Percentiles rank a stretch among this genome's conserved stretches.
Conservation (phyloP, 30 jellyfish, hydroid and myxozoan species). For the Aurelia aurita complex sp. Pacific region DNA sequence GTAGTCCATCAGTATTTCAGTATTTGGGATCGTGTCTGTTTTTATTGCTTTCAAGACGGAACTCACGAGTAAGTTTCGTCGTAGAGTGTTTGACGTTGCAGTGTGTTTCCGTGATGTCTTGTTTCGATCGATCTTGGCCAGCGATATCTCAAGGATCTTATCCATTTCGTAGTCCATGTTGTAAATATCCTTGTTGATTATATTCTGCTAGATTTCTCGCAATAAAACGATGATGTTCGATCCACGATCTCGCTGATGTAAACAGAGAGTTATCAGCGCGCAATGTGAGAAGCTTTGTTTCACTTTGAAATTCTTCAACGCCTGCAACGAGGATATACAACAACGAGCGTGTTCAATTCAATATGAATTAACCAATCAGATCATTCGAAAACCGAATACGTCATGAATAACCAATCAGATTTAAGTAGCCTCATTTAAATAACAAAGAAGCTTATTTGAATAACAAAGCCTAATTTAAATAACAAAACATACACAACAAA, state of each 20-base stretch:
- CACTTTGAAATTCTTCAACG: slow-evolving; percentile 57
- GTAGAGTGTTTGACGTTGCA: slow-evolving; percentile 54
- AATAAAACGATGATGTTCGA: too few relatives aligned
- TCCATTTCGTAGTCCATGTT: slow-evolving; percentile 64
- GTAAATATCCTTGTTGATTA: background rate
- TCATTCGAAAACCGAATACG: slow-evolving; percentile 13
- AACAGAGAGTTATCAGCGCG: slow-evolving; percentile 9
- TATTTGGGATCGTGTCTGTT: slow-evolving; percentile 37
- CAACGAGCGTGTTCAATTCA: slow-evolving; percentile 78
- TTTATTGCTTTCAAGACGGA: slow-evolving; percentile 71
- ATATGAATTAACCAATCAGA: slow-evolving; percentile 44
- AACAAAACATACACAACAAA: too few relatives aligned
- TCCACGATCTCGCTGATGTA: background rate
- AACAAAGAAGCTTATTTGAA: slow-evolving; percentile 40
- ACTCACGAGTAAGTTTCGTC: slow-evolving; percentile 66
- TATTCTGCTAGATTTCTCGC: too few relatives aligned
- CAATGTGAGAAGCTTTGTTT: slow-evolving; percentile 1
- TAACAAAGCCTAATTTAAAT: slow-evolving; percentile 2
- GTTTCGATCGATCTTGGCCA: slow-evolving; percentile 69
- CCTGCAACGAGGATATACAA: slow-evolving; percentile 33
- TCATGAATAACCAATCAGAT: slow-evolving; percentile 46
- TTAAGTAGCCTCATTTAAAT: slow-evolving; percentile 43
- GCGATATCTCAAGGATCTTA: slow-evolving; percentile 55
- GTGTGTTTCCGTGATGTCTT: slow-evolving; percentile 59
- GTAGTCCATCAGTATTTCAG: slow-evolving; percentile 61